Conservation (phyloP, 2,888 invertebrate species). For the Tanypteryx hageni region DNA sequence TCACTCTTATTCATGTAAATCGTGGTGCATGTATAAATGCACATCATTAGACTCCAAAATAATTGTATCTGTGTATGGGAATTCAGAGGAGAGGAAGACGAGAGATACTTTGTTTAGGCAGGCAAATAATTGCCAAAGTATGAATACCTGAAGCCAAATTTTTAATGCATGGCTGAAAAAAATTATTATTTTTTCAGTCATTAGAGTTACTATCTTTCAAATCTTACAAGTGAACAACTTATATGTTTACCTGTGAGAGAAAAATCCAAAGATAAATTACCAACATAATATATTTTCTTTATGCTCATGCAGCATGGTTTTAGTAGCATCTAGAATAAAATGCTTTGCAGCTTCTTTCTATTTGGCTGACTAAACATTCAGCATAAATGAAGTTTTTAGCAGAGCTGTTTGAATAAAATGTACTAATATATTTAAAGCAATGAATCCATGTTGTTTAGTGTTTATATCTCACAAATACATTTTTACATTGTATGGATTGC, state of each 20-base stretch:
- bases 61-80: constrained; percentile 5
- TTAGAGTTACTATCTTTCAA: constrained; percentile 56
- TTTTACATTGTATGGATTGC: constrained; percentile 43
- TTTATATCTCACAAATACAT: constrained; percentile 28
- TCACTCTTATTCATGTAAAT: neutral
- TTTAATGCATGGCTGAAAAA: neutral
- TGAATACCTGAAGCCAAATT: constrained; percentile 61
- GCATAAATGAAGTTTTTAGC: constrained; percentile 28
- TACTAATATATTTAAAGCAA: constrained; percentile 36
- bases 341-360: constrained; percentile 53
- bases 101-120: constrained; percentile 43
- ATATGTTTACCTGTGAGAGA: constrained; percentile 27
- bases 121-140: constrained; percentile 44
- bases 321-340: constrained; percentile 38
- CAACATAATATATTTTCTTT: constrained; percentile 37
- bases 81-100: neutral
- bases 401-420: neutral
- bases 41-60: constrained; percentile 24
- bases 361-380: constrained; percentile 12
- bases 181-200: neutral
- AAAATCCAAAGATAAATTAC: constrained; percentile 57
- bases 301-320: constrained; percentile 30
- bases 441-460: constrained; percentile 36
- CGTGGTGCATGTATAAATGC: neutral
- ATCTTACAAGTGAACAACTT: constrained; percentile 15